Conservation (phyloP, 2,888 invertebrate genomes). For the Cryptophagus acutangulus region DNA sequence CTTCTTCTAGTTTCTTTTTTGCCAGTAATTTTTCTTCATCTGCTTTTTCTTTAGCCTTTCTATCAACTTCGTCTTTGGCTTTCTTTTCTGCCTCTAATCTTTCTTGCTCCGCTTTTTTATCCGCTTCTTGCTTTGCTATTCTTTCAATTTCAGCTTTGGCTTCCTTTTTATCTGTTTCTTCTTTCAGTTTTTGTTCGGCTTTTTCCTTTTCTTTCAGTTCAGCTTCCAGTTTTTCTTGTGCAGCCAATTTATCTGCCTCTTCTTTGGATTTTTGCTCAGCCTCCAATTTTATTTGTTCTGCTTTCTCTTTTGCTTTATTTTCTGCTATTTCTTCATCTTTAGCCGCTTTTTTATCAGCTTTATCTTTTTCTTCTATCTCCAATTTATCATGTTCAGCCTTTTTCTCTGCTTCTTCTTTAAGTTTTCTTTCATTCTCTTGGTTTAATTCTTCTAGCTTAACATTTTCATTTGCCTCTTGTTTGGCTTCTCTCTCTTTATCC, state of each 20-base stretch:
- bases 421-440: conserved; percentile 20
- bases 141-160: conserved; percentile 18
- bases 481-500: conserved; percentile 5
- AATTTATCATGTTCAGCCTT: conserved; percentile 17
- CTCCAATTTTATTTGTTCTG: conserved; percentile 18
- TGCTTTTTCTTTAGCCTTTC: conserved; percentile 15
- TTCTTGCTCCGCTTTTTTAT: conserved; percentile 20
- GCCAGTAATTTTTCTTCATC: conserved; percentile 20
- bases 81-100: conserved; percentile 14
- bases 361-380: conserved; percentile 17
- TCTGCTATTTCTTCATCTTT: conserved; percentile 14
- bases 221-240: conserved; percentile 22
- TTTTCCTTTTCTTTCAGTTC: conserved; percentile 16
- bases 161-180: conserved; percentile 18
- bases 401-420: conserved; percentile 11
- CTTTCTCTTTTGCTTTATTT: conserved; percentile 17
- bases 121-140: conserved; percentile 18
- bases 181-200: conserved; percentile 21
- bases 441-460: conserved; percentile 14
- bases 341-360: conserved; percentile 18
- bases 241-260: conserved; percentile 18
- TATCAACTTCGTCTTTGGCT: conserved; percentile 18
- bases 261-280: conserved; percentile 15
- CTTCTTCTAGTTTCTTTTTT: conserved; percentile 20
- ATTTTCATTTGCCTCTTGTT: conserved; percentile 15